phyloP scores from a whole-genome alignment of 2,888 invertebrate genomes.

The Gastracanthus pulcherrimus region DNA sequence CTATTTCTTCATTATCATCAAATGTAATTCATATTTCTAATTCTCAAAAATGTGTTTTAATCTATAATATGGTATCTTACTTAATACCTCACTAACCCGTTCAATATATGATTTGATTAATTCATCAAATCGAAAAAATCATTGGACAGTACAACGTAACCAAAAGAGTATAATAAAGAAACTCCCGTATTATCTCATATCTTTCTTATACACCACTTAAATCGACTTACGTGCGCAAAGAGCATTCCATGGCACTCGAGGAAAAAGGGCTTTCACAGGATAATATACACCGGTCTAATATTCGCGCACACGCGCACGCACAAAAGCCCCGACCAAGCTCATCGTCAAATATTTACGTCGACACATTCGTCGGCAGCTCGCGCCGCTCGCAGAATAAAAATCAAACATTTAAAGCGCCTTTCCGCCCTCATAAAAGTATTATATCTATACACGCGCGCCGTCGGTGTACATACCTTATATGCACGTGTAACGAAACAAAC shows the following conservation, averaged over 20 bases:
- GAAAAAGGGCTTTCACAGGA: conserved; percentile 7
- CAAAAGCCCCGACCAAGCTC: not conserved
- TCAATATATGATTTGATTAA: no score
- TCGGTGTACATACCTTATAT: not conserved
- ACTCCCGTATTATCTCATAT: no score
- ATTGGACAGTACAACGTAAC: no score
- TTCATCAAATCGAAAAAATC: no score
- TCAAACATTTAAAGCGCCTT: conserved; percentile 44
- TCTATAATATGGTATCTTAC: no score
- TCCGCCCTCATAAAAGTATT: conserved; percentile 25
- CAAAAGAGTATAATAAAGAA: no score
- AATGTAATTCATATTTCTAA: no score
- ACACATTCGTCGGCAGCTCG: not conserved
- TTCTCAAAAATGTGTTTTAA: no score
- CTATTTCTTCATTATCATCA: no score
- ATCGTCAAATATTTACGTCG: conserved; percentile 41
- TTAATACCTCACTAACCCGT: no score
- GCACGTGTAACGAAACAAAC: not conserved
- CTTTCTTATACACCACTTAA: not conserved
- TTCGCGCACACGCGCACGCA: not conserved
- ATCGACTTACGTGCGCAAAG: conserved; percentile 14
- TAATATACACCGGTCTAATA: conserved; percentile 2
- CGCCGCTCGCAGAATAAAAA: conserved; percentile 27
- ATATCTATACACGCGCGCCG: not conserved
- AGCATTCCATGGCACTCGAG: conserved; percentile 8